These are phyloP conservation scores for Streptopelia turtur DNA, from an alignment of 2,797 vertebrate species.

Conservation along the genomic window DNA sequence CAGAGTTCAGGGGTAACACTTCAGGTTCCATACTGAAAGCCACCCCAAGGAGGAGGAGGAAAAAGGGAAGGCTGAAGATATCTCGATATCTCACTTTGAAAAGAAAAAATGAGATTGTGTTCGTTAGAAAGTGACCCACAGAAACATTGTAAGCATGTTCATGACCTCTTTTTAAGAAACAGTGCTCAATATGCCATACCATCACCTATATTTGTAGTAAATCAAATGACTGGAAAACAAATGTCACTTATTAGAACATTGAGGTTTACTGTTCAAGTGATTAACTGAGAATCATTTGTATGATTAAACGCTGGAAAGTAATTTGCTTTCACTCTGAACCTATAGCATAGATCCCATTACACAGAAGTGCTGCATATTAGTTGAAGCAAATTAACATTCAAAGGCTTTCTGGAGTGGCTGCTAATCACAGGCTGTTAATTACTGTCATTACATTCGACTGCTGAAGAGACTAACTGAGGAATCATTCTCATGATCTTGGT, in stretches of 20 bases:
- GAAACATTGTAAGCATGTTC: not conserved
- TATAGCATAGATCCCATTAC: constrained; percentile 82
- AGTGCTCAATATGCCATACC: not conserved
- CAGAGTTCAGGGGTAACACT: not conserved
- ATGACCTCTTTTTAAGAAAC: constrained; percentile 8
- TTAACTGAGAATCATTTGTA: constrained; percentile 81
- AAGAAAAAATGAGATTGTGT: not conserved
- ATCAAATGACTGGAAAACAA: constrained; percentile 75
- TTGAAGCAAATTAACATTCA: constrained; percentile 85
- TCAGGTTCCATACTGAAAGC: not conserved
- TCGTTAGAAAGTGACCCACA: not conserved
- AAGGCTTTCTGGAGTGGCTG: constrained; percentile 87
- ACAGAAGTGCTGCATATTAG: constrained; percentile 80
- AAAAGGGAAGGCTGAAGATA: not conserved
- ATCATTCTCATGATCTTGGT: constrained; percentile 94
- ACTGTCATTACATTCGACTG: constrained; percentile 90
- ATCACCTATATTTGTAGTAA: constrained; percentile 54
- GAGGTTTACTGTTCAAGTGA: constrained; percentile 79
- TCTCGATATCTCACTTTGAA: not conserved
- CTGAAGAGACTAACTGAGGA: constrained; percentile 86
- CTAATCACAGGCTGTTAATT: constrained; percentile 95
- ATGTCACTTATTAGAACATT: constrained; percentile 78
- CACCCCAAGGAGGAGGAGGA: not conserved
- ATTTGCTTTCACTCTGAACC: constrained; percentile 80
- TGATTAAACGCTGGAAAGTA: constrained; percentile 82